phyloP scores from a whole-genome alignment of 2,797 vertebrate species.

The Schizopygopsis pylzovi region DNA sequence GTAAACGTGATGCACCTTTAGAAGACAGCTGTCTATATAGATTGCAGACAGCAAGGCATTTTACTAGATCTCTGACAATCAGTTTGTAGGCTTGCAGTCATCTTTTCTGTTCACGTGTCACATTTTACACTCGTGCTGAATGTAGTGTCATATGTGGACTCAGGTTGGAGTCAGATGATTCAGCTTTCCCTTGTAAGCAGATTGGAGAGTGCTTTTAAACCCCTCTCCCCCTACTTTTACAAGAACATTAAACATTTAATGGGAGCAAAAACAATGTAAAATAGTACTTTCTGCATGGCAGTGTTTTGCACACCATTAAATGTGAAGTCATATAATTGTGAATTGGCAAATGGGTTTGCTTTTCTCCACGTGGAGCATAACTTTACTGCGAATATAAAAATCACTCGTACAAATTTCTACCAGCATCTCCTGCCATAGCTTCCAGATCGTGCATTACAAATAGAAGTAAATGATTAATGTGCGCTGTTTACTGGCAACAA shows the following conservation, averaged over 20 bases:
- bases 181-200: conserved; percentile 79
- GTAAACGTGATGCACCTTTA: not conserved
- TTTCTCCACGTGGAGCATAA: conserved; percentile 44
- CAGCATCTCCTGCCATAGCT: conserved; percentile 18
- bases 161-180: conserved; percentile 76
- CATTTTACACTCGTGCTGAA: conserved; percentile 43
- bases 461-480: conserved; percentile 68
- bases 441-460: conserved; percentile 24
- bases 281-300: conserved; percentile 76
- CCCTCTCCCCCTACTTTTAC: conserved; percentile 76
- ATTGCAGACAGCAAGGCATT: not conserved
- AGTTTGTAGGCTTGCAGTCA: conserved; percentile 14
- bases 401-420: conserved; percentile 40
- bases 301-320: conserved; percentile 79
- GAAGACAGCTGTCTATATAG: not conserved
- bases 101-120: conserved; percentile 44
- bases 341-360: conserved; percentile 56
- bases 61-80: not conserved
- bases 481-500: conserved; percentile 53
- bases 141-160: conserved; percentile 55
- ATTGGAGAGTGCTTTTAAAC: conserved; percentile 74
- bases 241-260: conserved; percentile 80
- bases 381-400: conserved; percentile 51
- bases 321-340: conserved; percentile 75
- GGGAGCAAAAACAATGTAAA: conserved; percentile 79